phyloP scores from a whole-genome alignment of 35 echinoderm and acorn worm genomes.

The Anneissia japonica region DNA sequence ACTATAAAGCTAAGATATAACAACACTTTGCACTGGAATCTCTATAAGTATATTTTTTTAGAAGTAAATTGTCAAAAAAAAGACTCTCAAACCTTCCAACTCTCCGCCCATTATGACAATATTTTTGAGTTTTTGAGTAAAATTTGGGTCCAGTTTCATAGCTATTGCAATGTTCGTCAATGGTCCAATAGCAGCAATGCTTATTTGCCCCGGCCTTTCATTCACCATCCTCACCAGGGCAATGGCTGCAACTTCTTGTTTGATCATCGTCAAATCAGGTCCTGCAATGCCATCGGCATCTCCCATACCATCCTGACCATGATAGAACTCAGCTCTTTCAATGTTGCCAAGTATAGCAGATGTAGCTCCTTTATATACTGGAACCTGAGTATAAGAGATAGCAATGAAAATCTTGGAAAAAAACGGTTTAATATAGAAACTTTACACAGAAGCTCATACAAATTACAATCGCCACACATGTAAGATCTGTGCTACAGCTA shows the following conservation, averaged over 20 bases:
- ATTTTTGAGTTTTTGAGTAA: slow-evolving; percentile 42
- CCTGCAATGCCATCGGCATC: slow-evolving; percentile 9
- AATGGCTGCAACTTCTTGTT: slow-evolving; percentile 42
- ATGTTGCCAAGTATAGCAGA: not conserved
- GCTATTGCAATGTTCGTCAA: slow-evolving; percentile 71
- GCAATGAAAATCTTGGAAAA: too few relatives aligned
- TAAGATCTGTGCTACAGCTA: too few relatives aligned
- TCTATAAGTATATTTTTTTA: too few relatives aligned
- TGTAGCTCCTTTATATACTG: slow-evolving; percentile 10
- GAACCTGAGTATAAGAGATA: too few relatives aligned
- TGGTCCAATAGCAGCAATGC: slow-evolving; percentile 48
- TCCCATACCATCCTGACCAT: slow-evolving; percentile 27
- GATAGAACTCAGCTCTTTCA: not conserved
- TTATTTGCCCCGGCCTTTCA: slow-evolving; percentile 40
- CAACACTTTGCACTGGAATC: too few relatives aligned
- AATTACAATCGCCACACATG: too few relatives aligned
- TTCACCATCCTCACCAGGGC: slow-evolving; percentile 42
- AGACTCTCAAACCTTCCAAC: not conserved
- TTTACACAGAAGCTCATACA: too few relatives aligned
- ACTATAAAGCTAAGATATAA: too few relatives aligned
- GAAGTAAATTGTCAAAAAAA: too few relatives aligned
- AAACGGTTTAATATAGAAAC: too few relatives aligned
- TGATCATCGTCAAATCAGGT: slow-evolving; percentile 18
- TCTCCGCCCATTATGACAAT: slow-evolving; percentile 66
- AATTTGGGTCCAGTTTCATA: slow-evolving; percentile 39